These are phyloP conservation scores for Thymelicus sylvestris DNA, from an alignment of 2,888 invertebrate genomes.

Conservation along the genomic window DNA sequence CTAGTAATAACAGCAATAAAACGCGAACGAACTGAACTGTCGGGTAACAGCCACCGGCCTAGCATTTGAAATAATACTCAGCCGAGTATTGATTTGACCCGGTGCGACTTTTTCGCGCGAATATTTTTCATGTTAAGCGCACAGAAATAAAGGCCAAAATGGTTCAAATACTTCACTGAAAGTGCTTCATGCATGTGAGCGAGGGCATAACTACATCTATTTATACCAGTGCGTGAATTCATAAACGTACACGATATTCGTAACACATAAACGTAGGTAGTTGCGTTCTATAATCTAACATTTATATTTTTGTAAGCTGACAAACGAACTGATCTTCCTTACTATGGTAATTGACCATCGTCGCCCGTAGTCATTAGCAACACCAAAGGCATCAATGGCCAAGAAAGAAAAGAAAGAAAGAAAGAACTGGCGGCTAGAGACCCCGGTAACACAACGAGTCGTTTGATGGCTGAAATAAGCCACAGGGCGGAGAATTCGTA, in stretches of 20 bases:
- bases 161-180: slow-evolving; percentile 29
- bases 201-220: slow-evolving; percentile 30
- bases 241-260: slow-evolving; percentile 13
- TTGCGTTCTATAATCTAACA: background rate
- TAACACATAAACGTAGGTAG: background rate
- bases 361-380: no score
- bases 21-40: background rate
- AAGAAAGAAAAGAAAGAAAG: no score
- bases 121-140: slow-evolving; percentile 33
- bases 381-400: no score
- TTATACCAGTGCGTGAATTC: slow-evolving; percentile 15
- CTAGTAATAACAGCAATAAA: background rate
- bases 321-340: background rate
- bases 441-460: no score
- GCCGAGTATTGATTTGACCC: slow-evolving; percentile 27
- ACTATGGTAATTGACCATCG: no score
- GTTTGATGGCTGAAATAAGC: no score
- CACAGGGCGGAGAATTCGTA: no score
- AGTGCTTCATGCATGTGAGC: slow-evolving; percentile 24
- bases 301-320: slow-evolving; percentile 1
- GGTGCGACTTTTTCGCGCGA: slow-evolving; percentile 19
- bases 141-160: slow-evolving; percentile 31
- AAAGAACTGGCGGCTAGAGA: no score
- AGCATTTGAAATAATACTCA: slow-evolving; percentile 18
- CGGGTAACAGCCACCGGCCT: slow-evolving; percentile 5